Evolutionary conservation across 2,113 vertebrate genomes (phyloP), one percentile per base, ranked within the genome.

Genomic region (Pseudorasbora parva): DNA sequence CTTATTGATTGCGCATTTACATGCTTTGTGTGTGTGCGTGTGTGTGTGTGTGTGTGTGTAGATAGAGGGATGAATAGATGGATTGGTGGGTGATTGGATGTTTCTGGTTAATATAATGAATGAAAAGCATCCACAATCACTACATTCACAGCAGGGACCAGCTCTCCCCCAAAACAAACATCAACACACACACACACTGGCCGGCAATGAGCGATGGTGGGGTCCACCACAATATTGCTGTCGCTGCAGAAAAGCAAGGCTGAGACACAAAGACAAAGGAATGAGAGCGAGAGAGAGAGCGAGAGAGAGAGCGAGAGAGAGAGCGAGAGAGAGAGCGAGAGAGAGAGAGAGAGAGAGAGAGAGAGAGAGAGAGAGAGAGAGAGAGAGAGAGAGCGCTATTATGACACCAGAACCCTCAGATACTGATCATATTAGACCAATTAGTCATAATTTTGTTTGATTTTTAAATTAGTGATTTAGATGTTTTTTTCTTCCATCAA

Each of bases 341-440:
- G 5, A 6, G 25, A 78, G 83, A 88, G 54, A 37, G 47, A 85
- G 60, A 27, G 80, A 76, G 71, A 56, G 71, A 57, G 47, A 19
- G 12, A 69, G 49, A 51, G 49, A 0, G 5, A 6, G 25, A 78
- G 83, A 88, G 54, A 37, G 47, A 85, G 60, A 69, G 82, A 87
- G 86, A 90, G 86, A 83, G 56, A 79, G 51, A 72, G 59, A 85
- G 57, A 27, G 21, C n/a, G 27, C 30, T n/a, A n/a, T n/a, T n/a
- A n/a, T n/a, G n/a, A 30, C 30, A 30, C 30, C 30, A 30, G 30
- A 30, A 30, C 30, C 30, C 30, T 30, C 30, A 30, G 30, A 30
- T 3, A 30, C 30, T 30, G 30, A 30, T 30, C 30, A 30, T 62
- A 19, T 66, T 30, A 51, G 57, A 66, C 41, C 4, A 8, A 27